Evolutionary conservation across 2,888 invertebrate species (phyloP), one percentile per base, ranked within the genome.

Genomic region (Caenorhabditis becei): DNA sequence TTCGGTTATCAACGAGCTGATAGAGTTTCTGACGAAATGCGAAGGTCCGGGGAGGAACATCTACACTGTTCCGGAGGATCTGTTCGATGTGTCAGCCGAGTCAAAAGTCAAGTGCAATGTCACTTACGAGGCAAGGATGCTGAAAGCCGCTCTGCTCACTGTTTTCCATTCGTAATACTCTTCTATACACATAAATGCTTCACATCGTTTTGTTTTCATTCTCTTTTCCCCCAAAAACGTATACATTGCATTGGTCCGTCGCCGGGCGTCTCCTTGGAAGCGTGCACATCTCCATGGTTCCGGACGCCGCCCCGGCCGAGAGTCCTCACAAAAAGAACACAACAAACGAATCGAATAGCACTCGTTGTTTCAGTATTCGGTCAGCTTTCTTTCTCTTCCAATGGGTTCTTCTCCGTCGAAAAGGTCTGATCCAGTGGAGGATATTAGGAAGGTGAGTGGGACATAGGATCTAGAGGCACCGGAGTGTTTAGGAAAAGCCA

Each of bases 21-120:
- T 96, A 78, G 94, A 94, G 86, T 97, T 97, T 92, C 93, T 97
- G 66, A 96, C 96, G 91, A 95, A 95, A 87, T 96, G 96, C 91
- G 96, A 97, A 92, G 95, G 94, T 83, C 94, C 96, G 91, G 97
- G 97, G 1, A 94, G 95, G 88, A 94, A 94, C 83, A 95, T 97
- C 18, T 94, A 94, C 89, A 95, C 96, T 0, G 93, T 95, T 11
- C 94, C 95, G 59, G 96, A 96, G 89, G 94, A 94, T 80, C 95
- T 95, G 2, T 93, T 96, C 87, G 95, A 95, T 90, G 94, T 94
- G 79, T 93, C 94, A 7, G 94, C 79, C 26, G 89, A 93, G 80
- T 93, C 94, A 82, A 93, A 94, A 70, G 96, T 96, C 4, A 95
- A 95, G 90, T 96, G 96, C 92, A 96, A 96, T 0, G 96, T 96